These are phyloP conservation scores for Pandemis cinnamomeana DNA, from an alignment of 2,888 invertebrate genomes.

Conservation along the genomic window DNA sequence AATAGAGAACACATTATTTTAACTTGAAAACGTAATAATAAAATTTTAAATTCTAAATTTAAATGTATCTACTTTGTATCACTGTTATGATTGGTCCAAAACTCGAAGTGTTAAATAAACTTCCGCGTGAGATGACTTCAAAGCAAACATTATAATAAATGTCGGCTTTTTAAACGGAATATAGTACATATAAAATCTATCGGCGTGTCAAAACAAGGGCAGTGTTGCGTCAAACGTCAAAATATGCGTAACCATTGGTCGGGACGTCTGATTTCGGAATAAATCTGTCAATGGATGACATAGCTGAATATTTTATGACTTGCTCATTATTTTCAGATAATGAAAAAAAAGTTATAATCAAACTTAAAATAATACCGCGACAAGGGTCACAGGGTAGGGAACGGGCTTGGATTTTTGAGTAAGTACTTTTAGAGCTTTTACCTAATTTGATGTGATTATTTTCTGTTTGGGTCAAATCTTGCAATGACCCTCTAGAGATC, in stretches of 20 bases:
- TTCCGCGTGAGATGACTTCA: not conserved
- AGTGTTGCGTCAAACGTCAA: not conserved
- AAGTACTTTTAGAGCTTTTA: too few species aligned
- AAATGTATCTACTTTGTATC: too few species aligned
- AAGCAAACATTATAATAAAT: slow-evolving; percentile 4
- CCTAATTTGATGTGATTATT: too few species aligned
- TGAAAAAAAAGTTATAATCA: too few species aligned
- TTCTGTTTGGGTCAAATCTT: not conserved
- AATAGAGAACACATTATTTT: too few species aligned
- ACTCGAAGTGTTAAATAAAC: not conserved
- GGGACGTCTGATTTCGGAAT: not conserved
- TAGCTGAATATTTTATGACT: not conserved
- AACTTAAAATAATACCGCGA: too few species aligned
- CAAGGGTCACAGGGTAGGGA: too few species aligned
- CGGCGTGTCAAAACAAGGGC: slow-evolving; percentile 17
- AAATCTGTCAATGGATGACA: not conserved
- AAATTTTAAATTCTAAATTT: too few species aligned
- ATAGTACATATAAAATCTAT: slow-evolving; percentile 26
- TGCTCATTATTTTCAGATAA: too few species aligned
- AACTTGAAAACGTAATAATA: too few species aligned
- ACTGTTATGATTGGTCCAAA: not conserved
- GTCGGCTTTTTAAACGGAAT: slow-evolving; percentile 12
- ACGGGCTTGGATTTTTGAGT: too few species aligned
- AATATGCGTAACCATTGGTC: not conserved
- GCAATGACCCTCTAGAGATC: too few species aligned